phyloP scores from a whole-genome alignment of 2,888 invertebrate species.

The Pristionchus mayeri region DNA sequence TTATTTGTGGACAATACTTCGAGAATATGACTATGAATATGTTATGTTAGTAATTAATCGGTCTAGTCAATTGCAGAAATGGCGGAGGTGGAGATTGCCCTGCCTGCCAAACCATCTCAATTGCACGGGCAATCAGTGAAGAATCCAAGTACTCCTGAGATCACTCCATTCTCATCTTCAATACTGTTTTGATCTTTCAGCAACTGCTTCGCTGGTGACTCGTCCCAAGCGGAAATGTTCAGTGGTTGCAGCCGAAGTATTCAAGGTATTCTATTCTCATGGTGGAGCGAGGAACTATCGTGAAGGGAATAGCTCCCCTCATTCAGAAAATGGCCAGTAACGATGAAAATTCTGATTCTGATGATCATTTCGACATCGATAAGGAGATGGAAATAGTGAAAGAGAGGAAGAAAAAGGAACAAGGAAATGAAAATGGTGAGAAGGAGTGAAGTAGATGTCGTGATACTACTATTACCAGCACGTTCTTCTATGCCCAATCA shows the following conservation, averaged over 20 bases:
- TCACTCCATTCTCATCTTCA: too few species aligned
- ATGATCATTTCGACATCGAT: slow-evolving; percentile 22
- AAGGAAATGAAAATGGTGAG: background rate
- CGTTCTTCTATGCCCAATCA: too few species aligned
- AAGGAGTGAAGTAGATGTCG: background rate
- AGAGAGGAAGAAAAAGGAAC: background rate
- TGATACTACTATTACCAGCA: too few species aligned
- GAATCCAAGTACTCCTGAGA: background rate
- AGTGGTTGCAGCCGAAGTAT: background rate
- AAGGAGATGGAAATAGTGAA: background rate
- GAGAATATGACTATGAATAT: too few species aligned
- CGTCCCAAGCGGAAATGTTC: slow-evolving; percentile 17
- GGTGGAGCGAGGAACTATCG: too few species aligned
- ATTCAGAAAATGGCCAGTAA: background rate
- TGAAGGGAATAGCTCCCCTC: background rate
- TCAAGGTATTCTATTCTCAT: background rate
- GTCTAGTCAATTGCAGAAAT: background rate
- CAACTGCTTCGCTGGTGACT: background rate
- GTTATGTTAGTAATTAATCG: background rate
- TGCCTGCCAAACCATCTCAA: background rate
- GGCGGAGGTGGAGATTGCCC: background rate
- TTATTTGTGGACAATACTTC: too few species aligned
- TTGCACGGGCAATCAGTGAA: background rate
- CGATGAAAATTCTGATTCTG: background rate
- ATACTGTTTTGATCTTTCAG: too few species aligned